Evolutionary conservation across 2,797 vertebrate species (phyloP).

Genomic region (Intellagama lesueurii): DNA sequence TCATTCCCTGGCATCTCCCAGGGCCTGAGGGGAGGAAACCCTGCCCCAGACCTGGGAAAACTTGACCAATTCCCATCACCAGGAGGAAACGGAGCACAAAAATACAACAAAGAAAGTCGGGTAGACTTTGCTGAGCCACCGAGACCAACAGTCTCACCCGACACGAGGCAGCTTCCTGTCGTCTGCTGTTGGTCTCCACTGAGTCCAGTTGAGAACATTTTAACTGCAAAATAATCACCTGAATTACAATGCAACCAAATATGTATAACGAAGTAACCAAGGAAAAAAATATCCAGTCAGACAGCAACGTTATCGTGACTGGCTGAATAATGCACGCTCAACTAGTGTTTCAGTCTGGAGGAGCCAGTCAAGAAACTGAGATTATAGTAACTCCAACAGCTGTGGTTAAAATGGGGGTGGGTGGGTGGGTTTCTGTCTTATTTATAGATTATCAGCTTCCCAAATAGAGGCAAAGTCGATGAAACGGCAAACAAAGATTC

Average conservation of each 20-base stretch:
- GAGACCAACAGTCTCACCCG: no score
- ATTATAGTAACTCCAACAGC: conserved; percentile 20
- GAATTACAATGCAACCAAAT: neutral
- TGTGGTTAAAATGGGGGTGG: neutral
- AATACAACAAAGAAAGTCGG: no score
- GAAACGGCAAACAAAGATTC: neutral
- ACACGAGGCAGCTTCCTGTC: neutral
- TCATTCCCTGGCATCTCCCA: neutral
- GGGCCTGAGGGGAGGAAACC: no score
- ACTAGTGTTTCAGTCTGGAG: neutral
- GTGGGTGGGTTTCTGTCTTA: neutral
- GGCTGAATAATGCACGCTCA: no score
- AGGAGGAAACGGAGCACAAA: no score
- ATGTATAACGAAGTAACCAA: neutral
- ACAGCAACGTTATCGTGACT: no score
- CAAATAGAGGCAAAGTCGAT: neutral
- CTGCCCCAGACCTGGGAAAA: no score
- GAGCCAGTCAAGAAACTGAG: neutral
- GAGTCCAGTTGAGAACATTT: neutral
- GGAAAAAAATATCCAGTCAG: neutral
- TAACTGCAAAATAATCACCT: neutral
- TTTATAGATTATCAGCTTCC: neutral
- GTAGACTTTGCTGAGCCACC: no score
- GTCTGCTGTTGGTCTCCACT: neutral
- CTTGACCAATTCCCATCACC: no score